Conservation (phyloP, 37 sponge, comb jelly and placozoan species). For the Aphrocallistes beatrix region DNA sequence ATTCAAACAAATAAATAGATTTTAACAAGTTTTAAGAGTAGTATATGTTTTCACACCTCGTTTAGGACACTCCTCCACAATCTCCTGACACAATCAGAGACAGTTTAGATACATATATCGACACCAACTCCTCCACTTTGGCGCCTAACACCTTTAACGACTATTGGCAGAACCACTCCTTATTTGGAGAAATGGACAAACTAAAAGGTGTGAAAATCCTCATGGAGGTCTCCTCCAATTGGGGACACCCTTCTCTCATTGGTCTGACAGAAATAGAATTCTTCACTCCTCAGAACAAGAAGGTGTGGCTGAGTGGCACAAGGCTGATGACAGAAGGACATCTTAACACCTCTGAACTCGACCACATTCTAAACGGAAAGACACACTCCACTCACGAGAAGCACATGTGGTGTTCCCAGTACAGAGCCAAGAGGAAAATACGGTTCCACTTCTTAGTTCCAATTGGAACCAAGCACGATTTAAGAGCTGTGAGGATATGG, state of each 20-base stretch:
- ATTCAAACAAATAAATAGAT: not conserved
- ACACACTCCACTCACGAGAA: constrained; percentile 25
- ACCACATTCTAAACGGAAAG: constrained; percentile 30
- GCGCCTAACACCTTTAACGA: not conserved
- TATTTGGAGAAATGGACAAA: constrained; percentile 2
- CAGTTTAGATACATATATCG: not conserved
- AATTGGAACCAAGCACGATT: not conserved
- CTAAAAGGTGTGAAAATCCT: constrained; percentile 21
- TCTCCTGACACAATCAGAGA: not conserved
- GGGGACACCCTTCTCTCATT: constrained; percentile 36
- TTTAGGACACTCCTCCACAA: not conserved
- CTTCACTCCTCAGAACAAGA: constrained; percentile 23
- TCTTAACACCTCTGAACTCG: not conserved
- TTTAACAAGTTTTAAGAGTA: not conserved
- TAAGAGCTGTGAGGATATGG: constrained; percentile 35
- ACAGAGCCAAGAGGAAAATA: constrained; percentile 1
- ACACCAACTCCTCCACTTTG: not conserved
- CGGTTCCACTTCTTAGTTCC: constrained; percentile 40
- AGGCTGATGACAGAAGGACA: constrained; percentile 21
- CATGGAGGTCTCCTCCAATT: constrained; percentile 34
- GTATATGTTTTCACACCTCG: not conserved
- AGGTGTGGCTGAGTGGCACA: constrained; percentile 25
- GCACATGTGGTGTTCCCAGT: constrained; percentile 47
- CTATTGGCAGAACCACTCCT: not conserved
- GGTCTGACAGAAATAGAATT: constrained; percentile 51